Base-by-base conservation (phyloP, 2,888 invertebrate species). In the Scaptomyza parva region DNA sequence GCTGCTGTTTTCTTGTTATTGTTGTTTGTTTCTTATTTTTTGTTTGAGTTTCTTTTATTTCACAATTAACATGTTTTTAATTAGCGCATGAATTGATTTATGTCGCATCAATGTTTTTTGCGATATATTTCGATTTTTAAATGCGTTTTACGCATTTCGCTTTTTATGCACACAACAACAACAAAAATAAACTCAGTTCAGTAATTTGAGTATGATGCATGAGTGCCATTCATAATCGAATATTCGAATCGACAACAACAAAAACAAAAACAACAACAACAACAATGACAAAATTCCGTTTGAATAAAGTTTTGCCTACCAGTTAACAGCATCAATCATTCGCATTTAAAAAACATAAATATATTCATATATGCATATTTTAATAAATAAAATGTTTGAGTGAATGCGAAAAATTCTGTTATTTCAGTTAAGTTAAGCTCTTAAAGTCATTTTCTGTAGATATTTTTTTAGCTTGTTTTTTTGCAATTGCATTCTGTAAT, bases 41-140 rank as follows among this genome's bases (percentile, higher is more conserved):
- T 30, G 20, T 26, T 18, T 9, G 37, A 30, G 65, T 62, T 47
- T 30, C 20, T 26, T 18, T 9, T 44, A 30, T 67, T 62, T 47
- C 70, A 76, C 73, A 76, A 76, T 81, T 70, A 86, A 86, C 77
- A 74, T 81, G 80, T 65, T 83, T 74, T 81, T 86, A 81, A 86
- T 83, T 86, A 80, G 76, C 68, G 53, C 68, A 70, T 55, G 44
- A 70, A 71, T 76, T 82, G 87, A 82, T 82, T 82, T 84, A 82
- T 82, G 80, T 61, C 66, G 51, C 72, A 72, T 53, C 67, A 35
- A 37, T 17, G 70, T 78, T 62, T 62, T 60, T 70, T 84, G 75
- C 79, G 4, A 33, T 33, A 33, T 33, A n/a, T 35, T 9, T 45
- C 6, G 28, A 18, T 84, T 65, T 78, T 80, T 64, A 73, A 72